These are phyloP conservation scores for Acrobasis suavella DNA, from an alignment of 2,888 invertebrate species.

Conservation along the genomic window DNA sequence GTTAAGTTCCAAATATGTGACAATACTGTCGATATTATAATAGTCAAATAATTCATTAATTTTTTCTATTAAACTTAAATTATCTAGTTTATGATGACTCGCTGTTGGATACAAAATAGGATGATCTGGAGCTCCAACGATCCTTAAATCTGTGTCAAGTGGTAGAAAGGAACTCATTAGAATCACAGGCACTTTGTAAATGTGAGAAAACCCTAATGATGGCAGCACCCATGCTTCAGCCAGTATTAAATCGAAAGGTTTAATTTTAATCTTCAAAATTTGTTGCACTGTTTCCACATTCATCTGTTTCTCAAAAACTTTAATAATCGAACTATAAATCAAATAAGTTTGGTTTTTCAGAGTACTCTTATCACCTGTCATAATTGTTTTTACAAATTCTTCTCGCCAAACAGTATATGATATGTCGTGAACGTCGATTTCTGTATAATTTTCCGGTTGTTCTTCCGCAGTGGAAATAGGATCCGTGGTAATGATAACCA, in stretches of 20 bases:
- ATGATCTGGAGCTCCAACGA: constrained; percentile 39
- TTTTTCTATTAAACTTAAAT: constrained; percentile 35
- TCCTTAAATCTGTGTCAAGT: constrained; percentile 25
- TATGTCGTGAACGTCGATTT: constrained; percentile 49
- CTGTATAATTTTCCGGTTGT: constrained; percentile 44
- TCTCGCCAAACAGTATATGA: constrained; percentile 43
- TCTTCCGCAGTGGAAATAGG: constrained; percentile 37
- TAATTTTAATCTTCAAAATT: constrained; percentile 35
- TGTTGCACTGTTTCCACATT: constrained; percentile 34
- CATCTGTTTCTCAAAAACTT: constrained; percentile 32
- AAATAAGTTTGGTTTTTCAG: constrained; percentile 20
- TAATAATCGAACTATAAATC: constrained; percentile 14
- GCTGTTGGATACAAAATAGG: constrained; percentile 1
- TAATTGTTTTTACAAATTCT: constrained; percentile 23
- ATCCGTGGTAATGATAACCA: constrained; percentile 51
- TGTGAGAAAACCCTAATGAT: constrained; percentile 35
- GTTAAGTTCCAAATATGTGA: background rate
- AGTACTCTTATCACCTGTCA: constrained; percentile 30
- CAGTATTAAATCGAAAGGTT: constrained; percentile 46
- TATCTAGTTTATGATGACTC: background rate
- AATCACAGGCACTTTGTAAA: constrained; percentile 47
- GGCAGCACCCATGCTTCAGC: constrained; percentile 39
- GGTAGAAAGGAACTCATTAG: constrained; percentile 45
- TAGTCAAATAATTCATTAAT: constrained; percentile 29
- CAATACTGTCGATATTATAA: constrained; percentile 10